These are phyloP conservation scores for Aleiodes alternator DNA, from an alignment of 2,888 invertebrate genomes.

Conservation along the genomic window DNA sequence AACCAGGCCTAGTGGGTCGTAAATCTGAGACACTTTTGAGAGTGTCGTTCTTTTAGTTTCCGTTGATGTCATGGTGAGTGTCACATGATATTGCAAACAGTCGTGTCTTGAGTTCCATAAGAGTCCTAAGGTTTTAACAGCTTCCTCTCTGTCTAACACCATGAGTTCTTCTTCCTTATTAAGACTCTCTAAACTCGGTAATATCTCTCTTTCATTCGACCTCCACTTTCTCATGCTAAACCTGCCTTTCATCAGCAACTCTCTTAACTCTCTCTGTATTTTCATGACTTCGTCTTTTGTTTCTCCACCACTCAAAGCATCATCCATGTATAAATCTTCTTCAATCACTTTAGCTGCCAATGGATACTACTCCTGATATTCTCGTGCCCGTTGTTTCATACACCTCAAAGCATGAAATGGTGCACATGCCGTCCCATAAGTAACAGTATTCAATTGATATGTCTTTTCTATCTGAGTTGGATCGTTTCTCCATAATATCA, in stretches of 20 bases:
- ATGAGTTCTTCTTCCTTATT: slow-evolving; percentile 26
- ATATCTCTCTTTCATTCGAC: slow-evolving; percentile 20
- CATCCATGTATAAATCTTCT: slow-evolving; percentile 50
- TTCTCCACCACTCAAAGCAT: slow-evolving; percentile 41
- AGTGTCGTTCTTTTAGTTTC: slow-evolving; percentile 34
- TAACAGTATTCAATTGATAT: slow-evolving; percentile 45
- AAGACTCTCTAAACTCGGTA: slow-evolving; percentile 14
- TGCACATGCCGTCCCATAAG: slow-evolving; percentile 44
- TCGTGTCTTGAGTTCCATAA: slow-evolving; percentile 46
- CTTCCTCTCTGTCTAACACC: slow-evolving; percentile 37
- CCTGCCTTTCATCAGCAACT: slow-evolving; percentile 15
- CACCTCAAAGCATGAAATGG: slow-evolving; percentile 48
- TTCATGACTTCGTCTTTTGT: too few relatives aligned
- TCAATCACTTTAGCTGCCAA: slow-evolving; percentile 34
- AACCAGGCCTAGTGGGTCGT: slow-evolving; percentile 47
- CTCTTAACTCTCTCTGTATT: too few relatives aligned
- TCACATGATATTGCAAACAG: slow-evolving; percentile 40
- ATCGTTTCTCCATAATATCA: slow-evolving; percentile 45
- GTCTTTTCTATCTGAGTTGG: slow-evolving; percentile 7
- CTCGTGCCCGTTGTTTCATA: background rate
- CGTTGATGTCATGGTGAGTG: too few relatives aligned
- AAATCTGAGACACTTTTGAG: slow-evolving; percentile 46
- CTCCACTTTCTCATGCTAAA: slow-evolving; percentile 48
- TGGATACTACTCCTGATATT: background rate
- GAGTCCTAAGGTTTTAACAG: slow-evolving; percentile 44